Base-by-base conservation (phyloP, 2,888 invertebrate species). In the Leptopilina myrica region DNA sequence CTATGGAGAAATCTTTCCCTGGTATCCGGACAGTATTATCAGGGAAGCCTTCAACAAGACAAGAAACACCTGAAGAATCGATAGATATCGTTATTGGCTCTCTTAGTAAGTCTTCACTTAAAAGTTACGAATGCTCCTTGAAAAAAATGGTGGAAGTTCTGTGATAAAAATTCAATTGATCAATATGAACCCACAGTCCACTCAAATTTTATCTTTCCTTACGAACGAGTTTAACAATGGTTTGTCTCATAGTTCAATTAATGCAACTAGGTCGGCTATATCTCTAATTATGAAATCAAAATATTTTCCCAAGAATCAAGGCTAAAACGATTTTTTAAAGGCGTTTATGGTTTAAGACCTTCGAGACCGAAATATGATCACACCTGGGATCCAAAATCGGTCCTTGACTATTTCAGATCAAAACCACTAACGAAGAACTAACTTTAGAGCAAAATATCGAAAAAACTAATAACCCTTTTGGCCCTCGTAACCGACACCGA, bases 11-110 rank as follows among this genome's bases (percentile, higher is more conserved):
- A 81, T 14, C 83, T 89, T 86, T 81, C 85, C 83, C 86, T 89
- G 84, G 84, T 86, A 67, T 88, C 83, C 80, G 86, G 86, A 77
- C 78, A 66, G 69, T 84, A n/a, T n/a, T 86, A 83, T 89, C 87
- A 9, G 62, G 62, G 20, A 83, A 40, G 86, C 85, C 5, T 85
- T 85, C 33, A 62, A n/a, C 43, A 65, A 43, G 66, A 80, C 80
- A 82, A 78, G 78, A 77, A 59, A 81, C 80, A 59, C 84, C 86
- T 20, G 79, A 81, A 53, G 67, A 78, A 76, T 65, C 76, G 66
- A 15, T n/a, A n/a, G n/a, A n/a, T n/a, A n/a, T n/a, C n/a, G n/a
- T n/a, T n/a, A n/a, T n/a, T n/a, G n/a, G n/a, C n/a, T n/a, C n/a
- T n/a, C n/a, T n/a, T n/a, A n/a, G n/a, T n/a, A n/a, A n/a, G n/a